Conservation (phyloP, 1,140 invertebrate species). For the Drosophila trapezifrons region DNA sequence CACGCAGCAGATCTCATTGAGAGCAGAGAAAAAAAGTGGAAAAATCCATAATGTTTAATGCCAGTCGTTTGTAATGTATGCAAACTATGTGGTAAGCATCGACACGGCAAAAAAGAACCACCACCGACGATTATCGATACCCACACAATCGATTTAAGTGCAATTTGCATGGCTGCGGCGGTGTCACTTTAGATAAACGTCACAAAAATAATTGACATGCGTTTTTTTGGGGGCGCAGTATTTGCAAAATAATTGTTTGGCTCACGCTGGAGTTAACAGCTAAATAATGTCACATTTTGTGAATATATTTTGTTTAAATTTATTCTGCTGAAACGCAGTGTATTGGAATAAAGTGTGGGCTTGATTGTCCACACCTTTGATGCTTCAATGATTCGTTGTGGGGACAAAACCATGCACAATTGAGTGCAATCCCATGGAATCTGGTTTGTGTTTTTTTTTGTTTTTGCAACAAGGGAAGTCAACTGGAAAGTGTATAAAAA, state of each 20-base stretch:
- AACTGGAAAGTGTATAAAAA: slow-evolving; percentile 63
- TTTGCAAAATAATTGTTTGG: slow-evolving; percentile 8
- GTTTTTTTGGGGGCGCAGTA: slow-evolving; percentile 38
- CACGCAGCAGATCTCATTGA: slow-evolving; percentile 27
- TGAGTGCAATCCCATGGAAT: slow-evolving; percentile 56
- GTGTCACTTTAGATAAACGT: slow-evolving; percentile 56
- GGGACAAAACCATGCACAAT: slow-evolving; percentile 35
- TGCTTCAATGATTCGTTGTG: slow-evolving; percentile 63
- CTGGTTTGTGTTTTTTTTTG: slow-evolving; percentile 3
- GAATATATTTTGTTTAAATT: slow-evolving; percentile 1
- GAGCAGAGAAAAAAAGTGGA: slow-evolving; percentile 23
- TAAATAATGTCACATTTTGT: neutral
- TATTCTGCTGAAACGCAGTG: neutral
- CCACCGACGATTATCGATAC: slow-evolving; percentile 61
- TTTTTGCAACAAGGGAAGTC: slow-evolving; percentile 51
- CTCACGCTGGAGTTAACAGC: slow-evolving; percentile 5
- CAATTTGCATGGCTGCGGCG: slow-evolving; percentile 60
- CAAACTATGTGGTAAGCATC: slow-evolving; percentile 59
- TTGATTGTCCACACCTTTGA: slow-evolving; percentile 48
- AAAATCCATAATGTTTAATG: slow-evolving; percentile 54
- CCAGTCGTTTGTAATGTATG: slow-evolving; percentile 59
- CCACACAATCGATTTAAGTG: slow-evolving; percentile 56
- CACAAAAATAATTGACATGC: slow-evolving; percentile 59
- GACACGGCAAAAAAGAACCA: slow-evolving; percentile 19
- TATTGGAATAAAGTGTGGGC: neutral